Percentiles rank a stretch among this genome's conserved stretches.
Conservation (phyloP, 2,113 vertebrate species). For the Chaenogobius annularis region DNA sequence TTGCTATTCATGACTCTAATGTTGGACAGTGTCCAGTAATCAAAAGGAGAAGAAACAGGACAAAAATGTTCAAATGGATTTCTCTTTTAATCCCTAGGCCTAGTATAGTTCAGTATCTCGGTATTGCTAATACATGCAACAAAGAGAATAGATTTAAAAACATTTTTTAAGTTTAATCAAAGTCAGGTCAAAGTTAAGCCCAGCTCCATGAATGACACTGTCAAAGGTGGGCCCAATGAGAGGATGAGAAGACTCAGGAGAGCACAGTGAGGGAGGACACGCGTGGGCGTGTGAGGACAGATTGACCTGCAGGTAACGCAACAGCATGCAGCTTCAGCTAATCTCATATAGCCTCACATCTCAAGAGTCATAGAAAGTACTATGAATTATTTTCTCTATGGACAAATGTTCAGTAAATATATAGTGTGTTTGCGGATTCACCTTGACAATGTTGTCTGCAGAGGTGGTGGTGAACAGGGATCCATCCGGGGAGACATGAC, state of each 20-base stretch:
- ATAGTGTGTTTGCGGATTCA: slow-evolving; percentile 40
- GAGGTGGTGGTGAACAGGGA: slow-evolving; percentile 86
- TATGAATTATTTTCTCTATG: not conserved
- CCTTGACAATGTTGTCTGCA: slow-evolving; percentile 93
- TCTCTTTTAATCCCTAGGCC: not conserved
- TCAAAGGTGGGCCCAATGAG: slow-evolving; percentile 2
- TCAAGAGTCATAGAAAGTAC: not conserved
- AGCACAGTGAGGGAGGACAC: slow-evolving; percentile 25
- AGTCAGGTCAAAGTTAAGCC: slow-evolving; percentile 61
- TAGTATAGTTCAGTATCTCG: not conserved
- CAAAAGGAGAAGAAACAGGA: slow-evolving; percentile 12
- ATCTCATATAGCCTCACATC: slow-evolving; percentile 20
- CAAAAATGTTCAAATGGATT: not conserved
- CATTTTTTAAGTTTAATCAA: slow-evolving; percentile 30
- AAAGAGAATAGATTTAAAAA: slow-evolving; percentile 2
- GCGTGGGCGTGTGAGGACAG: slow-evolving; percentile 27
- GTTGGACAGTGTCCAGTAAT: slow-evolving; percentile 5
- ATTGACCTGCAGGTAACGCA: slow-evolving; percentile 32
- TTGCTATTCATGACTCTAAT: slow-evolving; percentile 17
- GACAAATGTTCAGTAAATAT: not conserved
- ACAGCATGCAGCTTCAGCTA: slow-evolving; percentile 34
- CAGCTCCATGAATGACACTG: slow-evolving; percentile 34
- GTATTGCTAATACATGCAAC: slow-evolving; percentile 7
- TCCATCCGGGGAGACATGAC: slow-evolving; percentile 83
- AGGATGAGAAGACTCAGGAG: slow-evolving; percentile 17